These are phyloP conservation scores for Harpagoxenus sublaevis DNA, from an alignment of 2,888 invertebrate genomes.

Conservation along the genomic window DNA sequence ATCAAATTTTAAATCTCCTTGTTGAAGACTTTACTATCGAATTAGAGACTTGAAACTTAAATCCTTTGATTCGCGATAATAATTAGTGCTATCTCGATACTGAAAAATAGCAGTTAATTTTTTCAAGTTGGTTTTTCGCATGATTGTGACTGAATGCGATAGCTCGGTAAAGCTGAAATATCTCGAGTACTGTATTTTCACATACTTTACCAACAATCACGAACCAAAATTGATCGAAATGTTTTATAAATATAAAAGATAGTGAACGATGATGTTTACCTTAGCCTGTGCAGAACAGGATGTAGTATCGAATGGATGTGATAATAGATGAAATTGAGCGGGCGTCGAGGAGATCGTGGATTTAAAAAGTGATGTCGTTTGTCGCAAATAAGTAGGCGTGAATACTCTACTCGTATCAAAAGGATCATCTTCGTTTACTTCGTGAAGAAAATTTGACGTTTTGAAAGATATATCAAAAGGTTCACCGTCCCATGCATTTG, in stretches of 20 bases:
- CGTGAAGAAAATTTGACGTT: constrained; percentile 53
- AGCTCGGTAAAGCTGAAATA: constrained; percentile 19
- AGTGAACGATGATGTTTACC: constrained; percentile 80
- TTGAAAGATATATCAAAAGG: constrained; percentile 62
- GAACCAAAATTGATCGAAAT: not conserved
- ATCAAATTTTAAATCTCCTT: constrained; percentile 1
- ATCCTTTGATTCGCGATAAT: not conserved
- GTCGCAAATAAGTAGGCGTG: constrained; percentile 77
- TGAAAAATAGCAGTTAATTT: not conserved
- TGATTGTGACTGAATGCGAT: not conserved
- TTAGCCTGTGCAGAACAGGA: constrained; percentile 81
- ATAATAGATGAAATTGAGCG: constrained; percentile 73
- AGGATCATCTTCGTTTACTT: constrained; percentile 77
- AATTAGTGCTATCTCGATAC: not conserved
- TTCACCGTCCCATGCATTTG: constrained; percentile 56
- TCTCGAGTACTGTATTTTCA: not conserved
- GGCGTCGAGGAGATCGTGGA: constrained; percentile 71
- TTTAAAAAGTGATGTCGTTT: constrained; percentile 72
- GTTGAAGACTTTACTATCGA: not conserved
- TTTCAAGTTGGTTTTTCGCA: not conserved
- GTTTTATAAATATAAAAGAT: constrained; percentile 58
- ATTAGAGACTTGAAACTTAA: not conserved
- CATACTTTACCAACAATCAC: constrained; percentile 15
- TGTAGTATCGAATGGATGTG: constrained; percentile 80
- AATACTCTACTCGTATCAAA: constrained; percentile 82